Evolutionary conservation across 30 jellyfish, hydroid and myxozoan genomes (phyloP), one percentile per base, ranked within the genome.

Genomic region (Hydractinia echinata): DNA sequence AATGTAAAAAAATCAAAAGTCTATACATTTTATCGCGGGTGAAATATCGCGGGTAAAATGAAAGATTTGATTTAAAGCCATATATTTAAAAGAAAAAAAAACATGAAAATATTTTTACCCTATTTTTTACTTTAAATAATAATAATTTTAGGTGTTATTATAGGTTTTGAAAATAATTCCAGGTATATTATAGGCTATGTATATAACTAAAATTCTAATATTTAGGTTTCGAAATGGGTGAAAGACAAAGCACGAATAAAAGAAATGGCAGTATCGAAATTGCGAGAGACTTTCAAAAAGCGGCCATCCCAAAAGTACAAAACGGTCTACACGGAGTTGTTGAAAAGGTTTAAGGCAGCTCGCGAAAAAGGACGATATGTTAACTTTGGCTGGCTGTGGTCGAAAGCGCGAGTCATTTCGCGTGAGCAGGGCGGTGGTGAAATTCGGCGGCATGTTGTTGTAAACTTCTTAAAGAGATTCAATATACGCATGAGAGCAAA

Each of bases 341-440:
- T 56, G 10, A n/a, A 9, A 9, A n/a, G n/a, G n/a, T 56, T 56
- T 56, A 56, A 56, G n/a, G n/a, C 68, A 9, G 68, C 68, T 56
- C 10, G 68, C 10, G 10, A 10, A n/a, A 56, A 56, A 56, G n/a
- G 68, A 56, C 68, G n/a, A 9, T n/a, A n/a, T 9, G 68, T 56
- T 10, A 56, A 56, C 68, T 56, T 56, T 56, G 68, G 68, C 10
- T 56, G 68, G 68, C n/a, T 56, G 68, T 56, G 68, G 68, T 56
- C 68, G 13, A 56, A 56, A 56, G 68, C 68, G 68, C 10, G 68
- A 56, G n/a, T n/a, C 10, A 56, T 56, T 56, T 56, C 10, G 13
- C 68, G 68, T 10, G n/a, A 56, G n/a, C 68, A 56, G 68, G n/a
- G n/a, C 13, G n/a, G n/a, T 56, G 68, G n/a, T 56, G n/a, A 10